phyloP scores from a whole-genome alignment of 2,797 vertebrate species.

The Anas bahamensis region DNA sequence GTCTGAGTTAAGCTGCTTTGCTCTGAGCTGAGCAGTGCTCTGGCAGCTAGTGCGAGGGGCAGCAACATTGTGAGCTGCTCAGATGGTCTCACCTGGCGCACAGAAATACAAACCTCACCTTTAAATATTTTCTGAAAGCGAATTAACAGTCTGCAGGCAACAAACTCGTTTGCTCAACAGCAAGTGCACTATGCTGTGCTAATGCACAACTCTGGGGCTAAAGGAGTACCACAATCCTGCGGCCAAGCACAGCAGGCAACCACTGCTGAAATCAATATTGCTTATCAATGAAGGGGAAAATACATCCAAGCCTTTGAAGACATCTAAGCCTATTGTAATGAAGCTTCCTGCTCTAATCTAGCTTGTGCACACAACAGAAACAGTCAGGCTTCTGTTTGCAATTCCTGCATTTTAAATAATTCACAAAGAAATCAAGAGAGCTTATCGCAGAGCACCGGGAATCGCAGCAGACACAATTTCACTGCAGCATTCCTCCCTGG shows the following conservation, averaged over 20 bases:
- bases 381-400: slow-evolving; percentile 9
- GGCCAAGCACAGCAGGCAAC: slow-evolving; percentile 5
- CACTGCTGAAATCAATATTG: slow-evolving; percentile 25
- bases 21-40: neutral
- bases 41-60: neutral
- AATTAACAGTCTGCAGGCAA: neutral
- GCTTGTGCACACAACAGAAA: neutral
- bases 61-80: neutral
- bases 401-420: slow-evolving; percentile 54
- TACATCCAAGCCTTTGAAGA: slow-evolving; percentile 31
- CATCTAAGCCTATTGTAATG: slow-evolving; percentile 34
- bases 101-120: neutral
- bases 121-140: neutral
- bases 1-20: neutral
- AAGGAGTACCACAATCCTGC: neutral
- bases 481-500: neutral
- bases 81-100: neutral
- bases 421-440: slow-evolving; percentile 48
- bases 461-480: accelerated
- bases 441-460: neutral
- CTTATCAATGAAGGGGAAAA: slow-evolving; percentile 54
- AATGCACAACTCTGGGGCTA: neutral
- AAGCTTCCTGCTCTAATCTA: slow-evolving; percentile 52
- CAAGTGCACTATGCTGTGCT: slow-evolving; percentile 1
- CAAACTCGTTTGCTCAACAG: neutral